Evolutionary conservation across 2,888 invertebrate genomes (phyloP), one percentile per base, ranked within the genome.

Genomic region (Lasioglossum marginatum): DNA sequence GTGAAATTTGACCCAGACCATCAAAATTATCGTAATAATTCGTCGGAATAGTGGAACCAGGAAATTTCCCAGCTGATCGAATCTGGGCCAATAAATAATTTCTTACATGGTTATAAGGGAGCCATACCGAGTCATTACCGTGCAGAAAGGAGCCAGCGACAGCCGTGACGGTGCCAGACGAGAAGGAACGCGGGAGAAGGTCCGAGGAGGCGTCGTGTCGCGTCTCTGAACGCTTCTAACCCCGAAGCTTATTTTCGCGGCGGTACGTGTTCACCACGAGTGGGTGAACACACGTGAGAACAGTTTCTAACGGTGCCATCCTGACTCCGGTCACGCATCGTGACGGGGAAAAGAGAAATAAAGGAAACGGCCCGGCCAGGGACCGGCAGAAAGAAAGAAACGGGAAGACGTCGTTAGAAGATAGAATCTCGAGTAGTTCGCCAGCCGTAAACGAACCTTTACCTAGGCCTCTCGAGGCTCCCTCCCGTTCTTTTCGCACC

Each of bases 281-380:
- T 88, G 88, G 89, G 81, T 91, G 91, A 90, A 80, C 88, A 90
- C 85, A 81, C 88, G 86, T 91, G 87, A 88, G 90, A 90, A 89
- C 88, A 83, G 82, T 83, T 89, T 87, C 91, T 92, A 93, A 93
- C 92, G 92, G 92, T 92, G 91, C 90, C 91, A 92, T 94, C 90
- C 90, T 91, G 91, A 92, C 91, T 91, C 93, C 84, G 91, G 93
- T 94, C 93, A 93, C 93, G 93, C 92, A 90, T 92, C 91, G 34
- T 37, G 68, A 19, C 68, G 37, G 68, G 68, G 45, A 68, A 75
- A 79, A 81, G 60, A 63, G 63, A 71, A 5, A 60, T 60, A 60
- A 60, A 60, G 27, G 60, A 52, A 52, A 52, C 23, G 52, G 60
- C 27, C 66, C 34, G 34, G 8, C 16, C 31, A 87, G 75, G 75